Evolutionary conservation across 2,113 vertebrate species (phyloP).

Genomic region (Brachyistius frenatus): DNA sequence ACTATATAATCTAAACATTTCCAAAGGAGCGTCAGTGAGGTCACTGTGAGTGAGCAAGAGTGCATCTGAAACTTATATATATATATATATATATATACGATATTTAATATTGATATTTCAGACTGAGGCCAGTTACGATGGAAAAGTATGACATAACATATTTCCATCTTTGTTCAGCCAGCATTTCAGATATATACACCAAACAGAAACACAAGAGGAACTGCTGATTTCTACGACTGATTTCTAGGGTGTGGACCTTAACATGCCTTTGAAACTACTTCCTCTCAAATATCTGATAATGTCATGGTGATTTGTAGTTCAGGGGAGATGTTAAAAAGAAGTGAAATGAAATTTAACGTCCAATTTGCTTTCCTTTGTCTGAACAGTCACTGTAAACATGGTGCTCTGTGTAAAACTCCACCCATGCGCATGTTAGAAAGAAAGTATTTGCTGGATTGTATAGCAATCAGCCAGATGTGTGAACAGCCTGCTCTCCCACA

Average conservation of each 20-base stretch:
- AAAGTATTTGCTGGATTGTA: constrained; percentile 50
- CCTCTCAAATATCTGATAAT: not conserved
- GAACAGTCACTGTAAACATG: constrained; percentile 16
- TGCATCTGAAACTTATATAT: not conserved
- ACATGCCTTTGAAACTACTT: too few relatives aligned
- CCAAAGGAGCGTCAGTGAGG: not conserved
- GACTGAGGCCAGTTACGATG: not conserved
- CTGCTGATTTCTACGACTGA: not conserved
- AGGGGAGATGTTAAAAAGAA: constrained; percentile 18
- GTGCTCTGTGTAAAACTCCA: constrained; percentile 45
- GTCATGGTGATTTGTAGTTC: not conserved
- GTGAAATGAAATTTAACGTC: constrained; percentile 1
- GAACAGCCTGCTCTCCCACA: constrained; percentile 72
- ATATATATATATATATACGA: too few relatives aligned
- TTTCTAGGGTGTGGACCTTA: too few relatives aligned
- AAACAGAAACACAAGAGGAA: not conserved
- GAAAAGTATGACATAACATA: constrained; percentile 15
- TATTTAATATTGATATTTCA: too few relatives aligned
- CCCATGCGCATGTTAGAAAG: constrained; percentile 41
- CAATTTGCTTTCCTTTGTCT: constrained; percentile 31
- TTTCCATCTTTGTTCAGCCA: constrained; percentile 28
- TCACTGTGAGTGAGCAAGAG: not conserved
- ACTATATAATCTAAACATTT: not conserved
- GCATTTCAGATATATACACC: not conserved
- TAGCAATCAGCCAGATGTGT: constrained; percentile 73